Percentiles rank a stretch among this genome's conserved stretches.
phyloP scores from a whole-genome alignment of 2,113 vertebrate species.

The Cryptotis parvus region DNA sequence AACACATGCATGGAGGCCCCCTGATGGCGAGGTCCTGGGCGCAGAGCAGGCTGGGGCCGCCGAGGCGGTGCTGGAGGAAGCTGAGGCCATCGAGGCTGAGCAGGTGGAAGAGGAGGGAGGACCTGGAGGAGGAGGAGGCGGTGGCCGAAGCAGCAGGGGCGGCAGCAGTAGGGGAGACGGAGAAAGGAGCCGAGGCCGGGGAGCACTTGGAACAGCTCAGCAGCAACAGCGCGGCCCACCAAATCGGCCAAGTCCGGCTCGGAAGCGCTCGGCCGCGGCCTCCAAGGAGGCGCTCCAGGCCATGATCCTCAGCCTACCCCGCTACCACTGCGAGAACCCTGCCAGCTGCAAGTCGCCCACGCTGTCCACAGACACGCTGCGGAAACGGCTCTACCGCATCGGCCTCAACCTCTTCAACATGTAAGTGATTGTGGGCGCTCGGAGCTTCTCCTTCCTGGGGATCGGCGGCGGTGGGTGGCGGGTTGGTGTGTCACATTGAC shows the following conservation, averaged over 20 bases:
- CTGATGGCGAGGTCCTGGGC: constrained; percentile 20
- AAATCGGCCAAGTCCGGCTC: constrained; percentile 91
- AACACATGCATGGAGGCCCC: constrained; percentile 59
- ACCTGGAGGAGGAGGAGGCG: constrained; percentile 59
- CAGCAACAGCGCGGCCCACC: constrained; percentile 93
- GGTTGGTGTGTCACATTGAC: no score
- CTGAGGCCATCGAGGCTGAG: fast-evolving
- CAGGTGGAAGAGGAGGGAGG: constrained; percentile 63
- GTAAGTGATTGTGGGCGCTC: constrained; percentile 87
- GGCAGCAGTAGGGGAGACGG: constrained; percentile 75
- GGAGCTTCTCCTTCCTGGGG: neutral
- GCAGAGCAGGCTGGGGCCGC: constrained; percentile 26
- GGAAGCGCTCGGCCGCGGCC: constrained; percentile 90
- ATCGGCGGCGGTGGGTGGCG: no score
- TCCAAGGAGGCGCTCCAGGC: constrained; percentile 97
- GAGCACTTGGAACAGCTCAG: constrained; percentile 92
- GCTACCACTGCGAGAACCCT: constrained; percentile 97
- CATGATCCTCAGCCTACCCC: constrained; percentile 96
- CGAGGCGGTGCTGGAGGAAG: constrained; percentile 54
- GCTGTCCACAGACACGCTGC: constrained; percentile 96
- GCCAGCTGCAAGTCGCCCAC: constrained; percentile 96
- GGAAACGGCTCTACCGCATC: constrained; percentile 97
- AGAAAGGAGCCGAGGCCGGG: constrained; percentile 84
- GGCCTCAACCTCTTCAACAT: constrained; percentile 99
- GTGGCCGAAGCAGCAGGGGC: constrained; percentile 21